Conservation (phyloP, 2,113 vertebrate species). For the Odobenus rosmarus region DNA sequence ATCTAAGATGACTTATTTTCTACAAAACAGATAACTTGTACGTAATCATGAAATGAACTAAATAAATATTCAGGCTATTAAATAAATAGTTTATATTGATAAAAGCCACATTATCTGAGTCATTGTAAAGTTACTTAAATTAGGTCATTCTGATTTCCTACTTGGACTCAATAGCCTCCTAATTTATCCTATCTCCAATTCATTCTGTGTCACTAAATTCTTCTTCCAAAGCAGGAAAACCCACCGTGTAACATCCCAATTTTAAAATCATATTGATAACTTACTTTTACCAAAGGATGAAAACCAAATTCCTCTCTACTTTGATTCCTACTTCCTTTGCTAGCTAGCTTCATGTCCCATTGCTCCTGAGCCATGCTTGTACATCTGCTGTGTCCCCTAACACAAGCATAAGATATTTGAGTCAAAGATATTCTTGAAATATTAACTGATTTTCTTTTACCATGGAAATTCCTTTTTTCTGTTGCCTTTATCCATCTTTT, state of each 20-base stretch:
- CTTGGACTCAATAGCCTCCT: not conserved
- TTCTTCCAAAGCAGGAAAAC: not conserved
- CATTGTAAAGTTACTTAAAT: not conserved
- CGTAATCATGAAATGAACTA: slow-evolving; percentile 34
- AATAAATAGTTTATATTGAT: slow-evolving; percentile 9
- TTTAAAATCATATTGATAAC: not conserved
- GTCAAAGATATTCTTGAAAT: slow-evolving; percentile 16
- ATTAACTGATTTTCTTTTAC: not conserved
- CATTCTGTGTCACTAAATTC: not conserved
- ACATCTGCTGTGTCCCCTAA: not conserved
- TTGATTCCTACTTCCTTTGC: not conserved
- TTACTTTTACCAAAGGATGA: not conserved
- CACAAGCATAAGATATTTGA: not conserved
- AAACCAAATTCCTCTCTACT: not conserved
- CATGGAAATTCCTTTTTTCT: not conserved
- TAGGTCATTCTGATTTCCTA: not conserved
- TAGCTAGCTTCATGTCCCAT: not conserved
- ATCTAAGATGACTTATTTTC: slow-evolving; percentile 46
- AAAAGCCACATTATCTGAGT: not conserved
- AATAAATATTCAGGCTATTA: slow-evolving; percentile 53
- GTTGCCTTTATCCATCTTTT: not conserved
- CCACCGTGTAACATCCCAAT: not conserved
- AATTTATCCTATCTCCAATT: not conserved
- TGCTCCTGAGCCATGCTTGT: not conserved
- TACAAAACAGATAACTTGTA: not conserved